A percentile compares a stretch with the other conserved stretches of the same genome.
These are phyloP conservation scores for Hesperia comma DNA, from an alignment of 2,888 invertebrate species.

Conservation along the genomic window DNA sequence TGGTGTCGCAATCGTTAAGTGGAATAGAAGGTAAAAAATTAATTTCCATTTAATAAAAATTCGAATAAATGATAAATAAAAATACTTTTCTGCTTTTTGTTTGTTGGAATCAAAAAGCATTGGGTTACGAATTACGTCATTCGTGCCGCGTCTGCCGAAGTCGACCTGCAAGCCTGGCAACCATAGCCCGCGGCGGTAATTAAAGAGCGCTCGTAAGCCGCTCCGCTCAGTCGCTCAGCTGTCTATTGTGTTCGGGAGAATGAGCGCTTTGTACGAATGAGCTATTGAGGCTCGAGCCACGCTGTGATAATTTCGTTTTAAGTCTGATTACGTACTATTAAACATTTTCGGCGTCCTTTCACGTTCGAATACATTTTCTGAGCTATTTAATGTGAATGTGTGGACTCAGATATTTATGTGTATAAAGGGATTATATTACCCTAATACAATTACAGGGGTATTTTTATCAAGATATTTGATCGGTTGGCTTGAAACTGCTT, in stretches of 20 bases:
- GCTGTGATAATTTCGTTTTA: conserved; percentile 31
- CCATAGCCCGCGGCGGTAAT: conserved; percentile 27
- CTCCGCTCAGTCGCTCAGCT: conserved; percentile 38
- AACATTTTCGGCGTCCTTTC: conserved; percentile 12
- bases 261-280: conserved; percentile 30
- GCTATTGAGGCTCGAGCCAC: conserved; percentile 29
- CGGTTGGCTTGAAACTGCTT: too few relatives aligned
- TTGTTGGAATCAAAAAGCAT: neutral
- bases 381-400: neutral
- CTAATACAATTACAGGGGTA: too few relatives aligned
- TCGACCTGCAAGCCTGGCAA: neutral
- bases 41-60: too few relatives aligned
- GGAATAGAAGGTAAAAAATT: too few relatives aligned
- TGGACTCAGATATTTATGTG: too few relatives aligned
- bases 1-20: too few relatives aligned
- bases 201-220: conserved; percentile 24
- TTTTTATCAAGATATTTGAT: too few relatives aligned
- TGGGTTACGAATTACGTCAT: neutral
- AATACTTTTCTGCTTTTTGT: neutral
- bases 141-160: neutral
- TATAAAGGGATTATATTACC: too few relatives aligned
- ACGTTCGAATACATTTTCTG: neutral
- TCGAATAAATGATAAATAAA: too few relatives aligned
- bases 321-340: conserved; percentile 23
- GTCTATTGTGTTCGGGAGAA: conserved; percentile 35